Conservation (phyloP, 1,140 invertebrate genomes). For the Lamellibrachia luymesi region DNA sequence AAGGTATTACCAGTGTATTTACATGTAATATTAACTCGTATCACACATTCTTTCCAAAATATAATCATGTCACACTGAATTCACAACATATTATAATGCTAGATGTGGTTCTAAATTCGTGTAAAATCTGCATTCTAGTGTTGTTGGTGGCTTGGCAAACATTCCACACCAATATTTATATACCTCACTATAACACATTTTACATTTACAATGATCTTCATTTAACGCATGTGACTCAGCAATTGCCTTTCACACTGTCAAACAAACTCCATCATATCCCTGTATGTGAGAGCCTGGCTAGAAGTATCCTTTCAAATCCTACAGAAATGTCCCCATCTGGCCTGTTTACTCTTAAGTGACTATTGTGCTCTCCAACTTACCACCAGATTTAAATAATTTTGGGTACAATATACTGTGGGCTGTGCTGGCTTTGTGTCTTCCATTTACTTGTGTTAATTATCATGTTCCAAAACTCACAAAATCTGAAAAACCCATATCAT, state of each 20-base stretch:
- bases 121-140: not conserved
- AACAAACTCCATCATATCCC: not conserved
- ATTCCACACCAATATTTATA: not conserved
- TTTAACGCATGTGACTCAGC: not conserved
- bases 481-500: no score
- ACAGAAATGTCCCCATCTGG: not conserved
- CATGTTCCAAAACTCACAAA: no score
- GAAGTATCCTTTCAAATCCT: not conserved
- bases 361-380: no score
- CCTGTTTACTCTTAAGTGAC: no score
- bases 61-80: not conserved
- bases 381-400: no score
- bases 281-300: not conserved
- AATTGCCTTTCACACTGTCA: not conserved
- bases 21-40: not conserved
- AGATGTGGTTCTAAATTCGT: not conserved
- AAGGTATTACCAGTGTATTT: not conserved
- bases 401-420: no score
- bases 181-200: not conserved
- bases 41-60: not conserved
- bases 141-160: not conserved
- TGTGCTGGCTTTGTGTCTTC: no score
- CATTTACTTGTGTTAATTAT: no score
- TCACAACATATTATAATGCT: not conserved
- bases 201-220: not conserved